phyloP scores from a whole-genome alignment of 2,113 vertebrate species.

The Mirounga angustirostris region DNA sequence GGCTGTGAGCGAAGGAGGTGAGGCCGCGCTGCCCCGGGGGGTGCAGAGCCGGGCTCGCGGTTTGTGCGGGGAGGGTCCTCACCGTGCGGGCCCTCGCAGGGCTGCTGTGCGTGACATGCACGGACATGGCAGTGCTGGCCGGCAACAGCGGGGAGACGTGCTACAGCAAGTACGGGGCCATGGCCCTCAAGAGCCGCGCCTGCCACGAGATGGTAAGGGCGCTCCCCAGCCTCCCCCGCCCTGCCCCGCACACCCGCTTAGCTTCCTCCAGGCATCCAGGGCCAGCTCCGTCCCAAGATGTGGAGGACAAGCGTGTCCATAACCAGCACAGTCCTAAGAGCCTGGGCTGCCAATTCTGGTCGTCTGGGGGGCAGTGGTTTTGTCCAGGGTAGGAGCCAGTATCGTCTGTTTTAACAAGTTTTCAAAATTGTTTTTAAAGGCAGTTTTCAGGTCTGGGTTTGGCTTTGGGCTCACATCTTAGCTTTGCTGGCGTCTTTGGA shows the following conservation, averaged over 20 bases:
- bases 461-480: neutral
- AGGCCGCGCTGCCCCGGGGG: neutral
- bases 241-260: neutral
- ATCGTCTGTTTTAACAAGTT: neutral
- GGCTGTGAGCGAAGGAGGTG: conserved; percentile 94
- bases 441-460: neutral
- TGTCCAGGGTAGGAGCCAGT: neutral
- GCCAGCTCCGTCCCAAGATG: neutral
- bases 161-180: conserved; percentile 95
- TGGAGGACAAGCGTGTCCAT: neutral
- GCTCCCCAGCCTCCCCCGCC: too few relatives aligned
- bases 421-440: neutral
- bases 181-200: conserved; percentile 95
- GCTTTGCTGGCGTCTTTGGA: neutral
- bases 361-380: neutral
- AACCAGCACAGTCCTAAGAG: neutral
- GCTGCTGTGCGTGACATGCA: conserved; percentile 95
- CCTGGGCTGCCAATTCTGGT: neutral
- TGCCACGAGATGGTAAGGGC: conserved; percentile 96
- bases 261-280: neutral
- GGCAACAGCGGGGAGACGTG: conserved; percentile 95
- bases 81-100: conserved; percentile 83
- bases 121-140: conserved; percentile 94
- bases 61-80: neutral
- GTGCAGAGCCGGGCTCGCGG: fast-evolving